A percentile compares a stretch with the other conserved stretches of the same genome.
Evolutionary conservation across 2,888 invertebrate species (phyloP).

Genomic region (Dasypolia templi): DNA sequence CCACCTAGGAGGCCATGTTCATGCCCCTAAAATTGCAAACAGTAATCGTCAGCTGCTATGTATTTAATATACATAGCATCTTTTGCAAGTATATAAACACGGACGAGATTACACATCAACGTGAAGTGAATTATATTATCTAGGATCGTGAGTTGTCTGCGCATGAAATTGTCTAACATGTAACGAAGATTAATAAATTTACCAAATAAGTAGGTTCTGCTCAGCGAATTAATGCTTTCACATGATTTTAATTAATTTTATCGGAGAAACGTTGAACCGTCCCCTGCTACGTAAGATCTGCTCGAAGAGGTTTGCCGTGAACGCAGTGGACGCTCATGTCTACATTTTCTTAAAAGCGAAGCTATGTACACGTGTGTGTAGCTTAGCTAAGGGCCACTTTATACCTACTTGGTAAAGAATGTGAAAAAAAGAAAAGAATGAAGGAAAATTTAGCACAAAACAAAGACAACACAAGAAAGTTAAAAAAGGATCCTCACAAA

Average conservation of each 20-base stretch:
- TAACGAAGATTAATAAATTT: constrained; percentile 49
- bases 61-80: constrained; percentile 14
- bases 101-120: constrained; percentile 35
- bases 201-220: constrained; percentile 15
- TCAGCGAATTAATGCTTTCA: constrained; percentile 4
- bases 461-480: background rate
- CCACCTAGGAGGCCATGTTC: background rate
- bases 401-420: background rate
- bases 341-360: background rate
- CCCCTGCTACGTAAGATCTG: background rate
- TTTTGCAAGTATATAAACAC: constrained; percentile 20
- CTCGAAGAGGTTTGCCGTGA: too few species aligned
- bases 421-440: background rate
- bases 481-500: constrained; percentile 13
- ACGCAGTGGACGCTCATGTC: background rate
- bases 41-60: background rate
- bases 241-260: constrained; percentile 19
- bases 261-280: background rate
- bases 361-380: background rate
- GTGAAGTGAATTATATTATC: constrained; percentile 47
- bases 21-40: background rate
- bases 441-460: background rate
- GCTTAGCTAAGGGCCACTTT: background rate
- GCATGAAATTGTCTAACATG: constrained; percentile 36
- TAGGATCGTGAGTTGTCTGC: constrained; percentile 33